Evolutionary conservation across 2,888 invertebrate species (phyloP), one percentile per base, ranked within the genome.

Genomic region (Agrotis puta): DNA sequence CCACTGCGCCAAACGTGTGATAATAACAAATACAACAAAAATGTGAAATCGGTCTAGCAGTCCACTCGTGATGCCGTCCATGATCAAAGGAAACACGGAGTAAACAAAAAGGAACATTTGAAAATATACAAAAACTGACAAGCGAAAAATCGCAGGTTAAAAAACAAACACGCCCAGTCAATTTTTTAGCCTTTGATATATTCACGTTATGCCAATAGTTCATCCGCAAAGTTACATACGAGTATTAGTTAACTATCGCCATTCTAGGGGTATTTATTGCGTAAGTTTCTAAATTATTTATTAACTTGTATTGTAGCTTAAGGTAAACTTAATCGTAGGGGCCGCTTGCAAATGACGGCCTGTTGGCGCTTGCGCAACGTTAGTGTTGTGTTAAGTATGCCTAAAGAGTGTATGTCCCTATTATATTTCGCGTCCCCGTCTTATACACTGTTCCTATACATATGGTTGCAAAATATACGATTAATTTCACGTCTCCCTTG

Each of bases 271-370:
- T 74, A 78, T 78, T 78, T 78, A 78, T 78, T 62, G 74, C 64
- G 22, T 50, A 78, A 79, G 61, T 78, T 79, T 57, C 56, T 74
- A 64, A 74, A 66, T 78, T 61, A 79, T 79, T 74, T 78, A 67
- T 54, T 58, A 64, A 74, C 64, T 67, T 78, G 56, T 78, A 67
- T 61, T 74, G 56, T 66, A 70, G 62, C 69, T 70, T 45, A 70
- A 62, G 53, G 43, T 53, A 56, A 66, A 70, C 47, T 64, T 53
- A 57, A 64, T 20, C 51, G 62, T 51, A n/a, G n/a, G n/a, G n/a
- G n/a, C n/a, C n/a, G n/a, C n/a, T n/a, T n/a, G n/a, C n/a, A n/a
- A n/a, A n/a, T n/a, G n/a, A n/a, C n/a, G n/a, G n/a, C n/a, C n/a
- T n/a, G n/a, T n/a, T n/a, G n/a, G n/a, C n/a, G n/a, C n/a, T n/a